These are phyloP conservation scores for Tachuris rubrigastra DNA, from an alignment of 2,113 vertebrate genomes.

Conservation along the genomic window DNA sequence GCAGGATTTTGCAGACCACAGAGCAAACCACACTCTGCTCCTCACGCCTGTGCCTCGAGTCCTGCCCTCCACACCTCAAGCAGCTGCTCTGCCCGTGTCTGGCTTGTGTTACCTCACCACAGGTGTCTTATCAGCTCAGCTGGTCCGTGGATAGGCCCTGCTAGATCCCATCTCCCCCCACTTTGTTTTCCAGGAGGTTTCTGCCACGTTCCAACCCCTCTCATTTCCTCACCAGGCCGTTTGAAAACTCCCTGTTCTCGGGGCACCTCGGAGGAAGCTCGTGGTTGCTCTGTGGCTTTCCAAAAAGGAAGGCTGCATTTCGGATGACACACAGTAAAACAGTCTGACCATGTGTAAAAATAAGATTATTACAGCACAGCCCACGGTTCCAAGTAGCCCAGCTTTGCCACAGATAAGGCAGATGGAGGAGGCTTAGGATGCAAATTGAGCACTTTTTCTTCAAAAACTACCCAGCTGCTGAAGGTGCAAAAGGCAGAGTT, in stretches of 20 bases:
- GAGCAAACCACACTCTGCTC: neutral
- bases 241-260: neutral
- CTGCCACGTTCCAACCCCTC: neutral
- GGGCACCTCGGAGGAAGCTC: neutral
- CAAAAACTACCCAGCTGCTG: neutral
- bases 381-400: neutral
- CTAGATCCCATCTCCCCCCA: neutral
- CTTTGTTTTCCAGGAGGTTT: neutral
- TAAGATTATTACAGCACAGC: constrained; percentile 2
- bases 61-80: neutral
- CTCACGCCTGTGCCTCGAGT: rapidly evolving
- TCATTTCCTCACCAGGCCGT: neutral
- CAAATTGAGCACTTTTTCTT: constrained; percentile 4
- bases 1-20: neutral
- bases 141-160: neutral
- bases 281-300: neutral
- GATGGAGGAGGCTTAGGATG: neutral
- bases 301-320: constrained; percentile 7
- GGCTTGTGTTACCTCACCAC: neutral
- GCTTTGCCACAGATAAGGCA: constrained; percentile 19
- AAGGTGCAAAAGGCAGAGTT: constrained; percentile 28
- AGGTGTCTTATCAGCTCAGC: neutral
- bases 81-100: rapidly evolving
- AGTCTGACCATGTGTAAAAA: constrained; percentile 23
- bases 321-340: neutral